Evolutionary conservation across 1,140 invertebrate species (phyloP).

Genomic region (Adelges cooleyi): DNA sequence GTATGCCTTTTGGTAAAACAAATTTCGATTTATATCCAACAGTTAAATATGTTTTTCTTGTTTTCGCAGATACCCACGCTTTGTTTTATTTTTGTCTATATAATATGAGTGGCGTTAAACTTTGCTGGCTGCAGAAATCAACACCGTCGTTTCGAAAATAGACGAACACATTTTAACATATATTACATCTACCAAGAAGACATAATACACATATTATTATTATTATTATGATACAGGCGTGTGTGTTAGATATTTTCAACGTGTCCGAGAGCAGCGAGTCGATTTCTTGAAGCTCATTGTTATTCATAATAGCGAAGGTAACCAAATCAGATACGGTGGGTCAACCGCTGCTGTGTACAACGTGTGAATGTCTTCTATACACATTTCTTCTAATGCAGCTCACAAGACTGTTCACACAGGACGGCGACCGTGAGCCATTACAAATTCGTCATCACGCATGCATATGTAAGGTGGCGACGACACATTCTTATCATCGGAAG

Average conservation of each 20-base stretch:
- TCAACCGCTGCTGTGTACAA: neutral
- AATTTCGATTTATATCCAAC: too few relatives aligned
- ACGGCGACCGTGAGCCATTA: neutral
- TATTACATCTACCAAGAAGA: too few relatives aligned
- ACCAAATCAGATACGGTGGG: constrained; percentile 17
- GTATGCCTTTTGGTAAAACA: too few relatives aligned
- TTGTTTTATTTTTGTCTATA: too few relatives aligned
- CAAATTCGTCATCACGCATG: constrained; percentile 11
- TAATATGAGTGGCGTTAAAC: too few relatives aligned
- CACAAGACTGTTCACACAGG: constrained; percentile 13
- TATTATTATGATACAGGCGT: too few relatives aligned
- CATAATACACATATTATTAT: too few relatives aligned
- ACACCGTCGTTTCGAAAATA: too few relatives aligned
- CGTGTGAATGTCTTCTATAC: constrained; percentile 15
- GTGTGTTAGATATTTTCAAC: neutral
- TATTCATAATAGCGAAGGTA: constrained; percentile 19
- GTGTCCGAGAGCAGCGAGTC: neutral
- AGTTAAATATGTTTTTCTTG: too few relatives aligned
- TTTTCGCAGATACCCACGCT: too few relatives aligned
- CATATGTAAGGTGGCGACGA: neutral
- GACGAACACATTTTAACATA: too few relatives aligned
- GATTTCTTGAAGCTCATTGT: constrained; percentile 15
- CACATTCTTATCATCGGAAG: neutral
- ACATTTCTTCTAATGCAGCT: neutral
- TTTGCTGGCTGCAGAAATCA: too few relatives aligned